Conservation (phyloP, 1,140 invertebrate species). For the Ceratosolen solmsi region DNA sequence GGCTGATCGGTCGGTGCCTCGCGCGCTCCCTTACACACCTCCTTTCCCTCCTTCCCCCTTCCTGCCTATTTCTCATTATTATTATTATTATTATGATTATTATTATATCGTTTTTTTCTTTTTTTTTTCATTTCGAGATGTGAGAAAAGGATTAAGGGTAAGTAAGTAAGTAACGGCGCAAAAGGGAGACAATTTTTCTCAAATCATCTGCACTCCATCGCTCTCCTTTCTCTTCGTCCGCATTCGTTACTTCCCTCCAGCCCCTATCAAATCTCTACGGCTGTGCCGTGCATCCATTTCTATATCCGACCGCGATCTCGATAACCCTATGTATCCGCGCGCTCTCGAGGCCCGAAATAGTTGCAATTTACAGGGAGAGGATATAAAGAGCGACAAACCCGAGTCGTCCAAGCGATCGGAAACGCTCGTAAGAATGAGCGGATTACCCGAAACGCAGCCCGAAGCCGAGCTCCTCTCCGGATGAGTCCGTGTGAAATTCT, state of each 20-base stretch:
- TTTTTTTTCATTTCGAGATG: constrained; percentile 60
- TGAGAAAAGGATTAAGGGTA: constrained; percentile 70
- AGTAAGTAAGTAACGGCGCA: neutral
- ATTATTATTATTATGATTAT: neutral
- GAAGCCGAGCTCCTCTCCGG: neutral
- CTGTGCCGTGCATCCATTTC: neutral
- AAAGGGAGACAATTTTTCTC: constrained; percentile 52
- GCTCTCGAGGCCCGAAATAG: neutral
- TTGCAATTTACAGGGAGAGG: neutral
- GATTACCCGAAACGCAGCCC: neutral
- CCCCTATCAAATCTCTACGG: constrained; percentile 17
- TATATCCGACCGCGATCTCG: constrained; percentile 12
- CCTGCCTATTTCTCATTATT: neutral
- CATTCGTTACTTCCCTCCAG: neutral
- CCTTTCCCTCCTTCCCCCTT: constrained; percentile 43
- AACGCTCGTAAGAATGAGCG: neutral
- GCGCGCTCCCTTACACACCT: constrained; percentile 21
- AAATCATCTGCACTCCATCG: constrained; percentile 42
- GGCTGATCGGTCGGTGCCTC: constrained; percentile 51
- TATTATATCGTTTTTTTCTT: constrained; percentile 7
- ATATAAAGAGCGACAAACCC: neutral
- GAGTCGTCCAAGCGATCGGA: neutral
- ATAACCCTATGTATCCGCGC: constrained; percentile 6
- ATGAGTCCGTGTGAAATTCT: constrained; percentile 48
- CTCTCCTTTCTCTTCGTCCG: neutral